These are phyloP conservation scores for Leucoraja erinaceus DNA, from an alignment of 2,113 vertebrate species.

Conservation along the genomic window DNA sequence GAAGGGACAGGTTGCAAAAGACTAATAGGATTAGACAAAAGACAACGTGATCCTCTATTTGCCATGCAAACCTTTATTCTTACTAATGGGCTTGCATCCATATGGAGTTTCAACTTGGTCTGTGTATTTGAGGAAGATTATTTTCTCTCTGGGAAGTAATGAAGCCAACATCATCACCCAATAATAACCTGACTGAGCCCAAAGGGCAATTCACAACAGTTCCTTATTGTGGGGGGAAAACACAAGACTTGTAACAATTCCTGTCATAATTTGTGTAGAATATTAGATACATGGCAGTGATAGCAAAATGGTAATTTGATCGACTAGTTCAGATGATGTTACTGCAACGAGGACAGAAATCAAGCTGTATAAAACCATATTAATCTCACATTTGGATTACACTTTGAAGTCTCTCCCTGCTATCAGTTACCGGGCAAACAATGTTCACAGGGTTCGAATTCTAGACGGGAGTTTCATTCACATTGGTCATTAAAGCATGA, in stretches of 20 bases:
- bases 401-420: background rate
- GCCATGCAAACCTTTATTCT: constrained; percentile 2
- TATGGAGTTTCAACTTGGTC: background rate
- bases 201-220: constrained; percentile 11
- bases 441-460: background rate
- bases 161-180: background rate
- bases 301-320: constrained; percentile 10
- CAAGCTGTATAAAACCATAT: background rate
- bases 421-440: background rate
- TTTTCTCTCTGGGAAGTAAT: background rate
- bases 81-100: background rate
- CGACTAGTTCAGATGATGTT: background rate
- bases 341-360: background rate
- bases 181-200: background rate
- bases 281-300: background rate
- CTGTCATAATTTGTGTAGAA: constrained; percentile 9
- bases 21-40: background rate
- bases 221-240: background rate
- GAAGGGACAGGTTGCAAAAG: background rate
- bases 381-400: background rate
- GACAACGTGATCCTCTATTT: background rate
- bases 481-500: background rate
- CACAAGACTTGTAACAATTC: background rate
- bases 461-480: background rate
- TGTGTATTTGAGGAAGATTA: background rate